Evolutionary conservation across 1,140 invertebrate species (phyloP), one percentile per base, ranked within the genome.

Genomic region (Fopius arisanus): DNA sequence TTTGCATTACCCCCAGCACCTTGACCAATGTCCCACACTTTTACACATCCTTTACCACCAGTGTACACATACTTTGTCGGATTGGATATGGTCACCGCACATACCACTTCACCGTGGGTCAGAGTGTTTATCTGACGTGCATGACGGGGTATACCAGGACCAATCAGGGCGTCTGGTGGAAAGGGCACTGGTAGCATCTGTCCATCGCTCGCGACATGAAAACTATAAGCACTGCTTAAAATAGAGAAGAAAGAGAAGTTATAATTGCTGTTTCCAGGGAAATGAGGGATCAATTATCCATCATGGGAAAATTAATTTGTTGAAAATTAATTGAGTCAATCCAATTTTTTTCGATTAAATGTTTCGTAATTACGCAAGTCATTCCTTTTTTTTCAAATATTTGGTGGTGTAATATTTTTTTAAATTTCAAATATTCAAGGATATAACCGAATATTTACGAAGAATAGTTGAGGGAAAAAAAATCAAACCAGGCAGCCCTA

Each of bases 41-140:
- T 99, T 70, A 99, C 97, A 88, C 97, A 98, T 29, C 98, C 97
- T 88, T 99, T 99, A 72, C 98, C 98, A 10, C 98, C 98, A 3
- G 98, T 99, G 88, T 98, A 99, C 3, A 99, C 97, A 86, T 97
- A 96, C 83, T 97, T 93, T 69, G 95, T 96, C 28, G 96, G 94
- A 88, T 95, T 96, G 85, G 90, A 99, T 91, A 90, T 96, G 89
- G 89, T 99, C 89, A 90, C 98, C 87, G 93, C 98, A 92, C 89
- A 99, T 88, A 94, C 93, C 21, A 94, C 87, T 88, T 99, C 98
- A 2, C 97, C 98, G 84, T 99, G 98, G 75, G 93, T 94, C 69
- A 99, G 88, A 4, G 96, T 97, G 83, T 96, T 96, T 75, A 97
- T 95, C 86, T 96, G 94, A 19, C 96, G 90, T 19, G 96, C 96